phyloP scores from a whole-genome alignment of 2,888 invertebrate species.

The Stramonita haemastoma region DNA sequence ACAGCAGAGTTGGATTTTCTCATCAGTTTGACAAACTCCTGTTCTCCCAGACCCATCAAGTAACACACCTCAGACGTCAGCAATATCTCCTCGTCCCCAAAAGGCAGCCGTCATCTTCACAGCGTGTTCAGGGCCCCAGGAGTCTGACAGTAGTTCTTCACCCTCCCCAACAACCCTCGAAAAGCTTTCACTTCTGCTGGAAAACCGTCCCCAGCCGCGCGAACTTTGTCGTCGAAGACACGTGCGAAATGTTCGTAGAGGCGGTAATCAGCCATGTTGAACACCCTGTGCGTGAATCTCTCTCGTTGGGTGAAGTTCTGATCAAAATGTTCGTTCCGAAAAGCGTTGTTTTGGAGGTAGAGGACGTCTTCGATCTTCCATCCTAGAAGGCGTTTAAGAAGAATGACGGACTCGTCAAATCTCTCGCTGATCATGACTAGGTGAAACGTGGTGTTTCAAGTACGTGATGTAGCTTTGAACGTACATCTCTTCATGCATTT shows the following conservation, averaged over 20 bases:
- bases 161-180: neutral
- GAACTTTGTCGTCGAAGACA: slow-evolving; percentile 28
- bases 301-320: slow-evolving; percentile 21
- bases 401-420: slow-evolving; percentile 43
- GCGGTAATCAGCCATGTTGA: slow-evolving; percentile 33
- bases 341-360: slow-evolving; percentile 37
- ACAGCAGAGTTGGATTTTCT: neutral
- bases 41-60: slow-evolving; percentile 25
- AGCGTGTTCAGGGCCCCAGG: neutral
- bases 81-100: slow-evolving; percentile 14
- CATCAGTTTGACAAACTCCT: neutral
- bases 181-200: slow-evolving; percentile 34
- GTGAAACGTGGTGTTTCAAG: slow-evolving; percentile 38
- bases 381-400: slow-evolving; percentile 31
- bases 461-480: slow-evolving; percentile 25
- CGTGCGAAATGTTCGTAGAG: slow-evolving; percentile 41
- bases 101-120: neutral
- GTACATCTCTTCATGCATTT: neutral
- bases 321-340: neutral
- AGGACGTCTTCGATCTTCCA: slow-evolving; percentile 41
- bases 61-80: neutral
- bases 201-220: slow-evolving; percentile 1
- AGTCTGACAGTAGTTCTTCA: slow-evolving; percentile 11
- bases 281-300: slow-evolving; percentile 15
- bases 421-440: slow-evolving; percentile 43